phyloP scores from a whole-genome alignment of 2,888 invertebrate genomes.

The Onthophagus sagittarius region DNA sequence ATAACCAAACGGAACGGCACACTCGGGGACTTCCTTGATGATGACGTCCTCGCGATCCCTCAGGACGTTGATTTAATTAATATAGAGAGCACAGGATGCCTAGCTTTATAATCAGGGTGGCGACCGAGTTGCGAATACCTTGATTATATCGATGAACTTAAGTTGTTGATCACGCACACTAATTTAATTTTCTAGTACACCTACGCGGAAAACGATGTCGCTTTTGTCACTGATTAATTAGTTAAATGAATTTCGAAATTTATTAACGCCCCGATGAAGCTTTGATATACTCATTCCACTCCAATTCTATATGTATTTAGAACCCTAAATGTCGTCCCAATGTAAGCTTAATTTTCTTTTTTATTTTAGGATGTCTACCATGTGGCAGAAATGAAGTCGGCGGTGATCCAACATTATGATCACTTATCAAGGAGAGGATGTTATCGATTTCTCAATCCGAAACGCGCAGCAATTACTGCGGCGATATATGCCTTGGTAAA shows the following conservation, averaged over 20 bases:
- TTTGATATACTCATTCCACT: neutral
- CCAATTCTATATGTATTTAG: neutral
- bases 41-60: neutral
- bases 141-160: neutral
- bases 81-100: neutral
- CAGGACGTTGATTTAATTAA: neutral
- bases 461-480: slow-evolving; percentile 6
- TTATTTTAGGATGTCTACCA: slow-evolving; percentile 6
- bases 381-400: slow-evolving; percentile 9
- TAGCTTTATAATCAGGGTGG: neutral
- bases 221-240: neutral
- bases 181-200: neutral
- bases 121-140: neutral
- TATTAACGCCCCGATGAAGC: neutral
- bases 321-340: neutral
- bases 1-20: neutral
- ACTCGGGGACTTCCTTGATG: neutral
- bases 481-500: slow-evolving; percentile 4
- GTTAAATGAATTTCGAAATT: neutral
- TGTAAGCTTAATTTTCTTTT: neutral
- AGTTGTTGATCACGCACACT: neutral
- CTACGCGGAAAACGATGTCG: neutral
- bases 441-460: slow-evolving; percentile 5
- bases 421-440: slow-evolving; percentile 5
- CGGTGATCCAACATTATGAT: slow-evolving; percentile 3